Evolutionary conservation across 2,113 vertebrate species (phyloP), one percentile per base, ranked within the genome.

Genomic region (Peromyscus leucopus): DNA sequence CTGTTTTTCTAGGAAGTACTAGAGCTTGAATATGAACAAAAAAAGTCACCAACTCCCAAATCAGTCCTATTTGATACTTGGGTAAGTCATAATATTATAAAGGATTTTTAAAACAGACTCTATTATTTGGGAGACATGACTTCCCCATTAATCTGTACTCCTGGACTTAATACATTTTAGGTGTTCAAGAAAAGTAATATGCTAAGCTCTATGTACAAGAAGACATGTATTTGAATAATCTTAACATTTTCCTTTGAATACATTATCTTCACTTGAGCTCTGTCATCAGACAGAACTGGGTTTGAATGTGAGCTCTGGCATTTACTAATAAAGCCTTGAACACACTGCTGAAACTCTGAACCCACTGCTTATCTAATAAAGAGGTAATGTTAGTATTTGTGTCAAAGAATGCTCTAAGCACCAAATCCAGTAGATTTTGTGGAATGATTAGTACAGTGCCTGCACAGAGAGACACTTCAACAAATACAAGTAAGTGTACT

Each of bases 301-400:
- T 86, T 93, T 93, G 42, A 69, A 78, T 90, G 71, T 19, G 2
- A 76, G 42, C 33, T 87, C 21, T 96, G 74, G 83, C 17, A 83
- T 96, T 91, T 94, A 74, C 36, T 83, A 83, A 87, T 67, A 55
- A 74, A 13, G 17, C 16, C 21, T 91, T 69, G 88, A 85, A 83
- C 33, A 75, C 65, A 71, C 59, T 57, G 75, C 4, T 6, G 85
- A 76, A 84, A 89, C 31, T 57, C 36, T 91, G 33, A 84, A 69
- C 59, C 28, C 65, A 19, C 67, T 42, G 92, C 69, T 95, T n/a
- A 21, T 90, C 39, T 76, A 0, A 67, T 76, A 78, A 91, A 94
- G 59, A 83, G 22, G 86, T 65, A 89, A 51, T 48, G 80, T 48
- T 51, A 80, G 39, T 72, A 84, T 84, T 7, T 89, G 72, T 82